These are phyloP conservation scores for Paedocypris sp. DNA, from an alignment of 2,113 vertebrate species.

Conservation along the genomic window DNA sequence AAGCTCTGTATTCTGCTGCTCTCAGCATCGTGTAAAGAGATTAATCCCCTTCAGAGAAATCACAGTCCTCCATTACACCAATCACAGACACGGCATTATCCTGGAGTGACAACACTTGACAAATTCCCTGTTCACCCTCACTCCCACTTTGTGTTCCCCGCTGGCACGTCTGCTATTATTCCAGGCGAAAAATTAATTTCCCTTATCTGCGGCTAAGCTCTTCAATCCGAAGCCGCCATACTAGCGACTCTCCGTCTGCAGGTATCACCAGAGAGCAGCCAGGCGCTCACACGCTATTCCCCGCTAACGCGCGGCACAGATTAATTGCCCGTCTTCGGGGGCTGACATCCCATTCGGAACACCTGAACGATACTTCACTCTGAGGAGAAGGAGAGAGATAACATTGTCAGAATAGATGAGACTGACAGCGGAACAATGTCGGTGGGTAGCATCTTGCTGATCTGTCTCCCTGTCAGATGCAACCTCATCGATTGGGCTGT, in stretches of 20 bases:
- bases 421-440: constrained; percentile 70
- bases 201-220: constrained; percentile 83
- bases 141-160: constrained; percentile 71
- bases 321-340: constrained; percentile 81
- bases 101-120: constrained; percentile 78
- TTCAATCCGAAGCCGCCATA: constrained; percentile 80
- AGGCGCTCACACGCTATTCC: constrained; percentile 33
- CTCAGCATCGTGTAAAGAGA: constrained; percentile 70
- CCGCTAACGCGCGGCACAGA: constrained; percentile 65
- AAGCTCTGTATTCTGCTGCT: constrained; percentile 55
- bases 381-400: constrained; percentile 66
- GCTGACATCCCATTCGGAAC: constrained; percentile 78
- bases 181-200: constrained; percentile 91
- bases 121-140: constrained; percentile 70
- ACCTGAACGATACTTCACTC: constrained; percentile 75
- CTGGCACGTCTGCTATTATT: constrained; percentile 67
- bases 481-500: constrained; percentile 58
- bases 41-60: constrained; percentile 78
- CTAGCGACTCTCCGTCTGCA: constrained; percentile 79
- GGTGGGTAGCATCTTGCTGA: constrained; percentile 66
- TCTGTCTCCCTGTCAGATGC: constrained; percentile 57
- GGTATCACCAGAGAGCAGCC: constrained; percentile 65
- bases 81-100: constrained; percentile 72
- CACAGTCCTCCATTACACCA: constrained; percentile 72
- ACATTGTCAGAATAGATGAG: constrained; percentile 76